A percentile compares a stretch with the other conserved stretches of the same genome.
Conservation (phyloP, 2,797 vertebrate species). For the Cynopterus sphinx region DNA sequence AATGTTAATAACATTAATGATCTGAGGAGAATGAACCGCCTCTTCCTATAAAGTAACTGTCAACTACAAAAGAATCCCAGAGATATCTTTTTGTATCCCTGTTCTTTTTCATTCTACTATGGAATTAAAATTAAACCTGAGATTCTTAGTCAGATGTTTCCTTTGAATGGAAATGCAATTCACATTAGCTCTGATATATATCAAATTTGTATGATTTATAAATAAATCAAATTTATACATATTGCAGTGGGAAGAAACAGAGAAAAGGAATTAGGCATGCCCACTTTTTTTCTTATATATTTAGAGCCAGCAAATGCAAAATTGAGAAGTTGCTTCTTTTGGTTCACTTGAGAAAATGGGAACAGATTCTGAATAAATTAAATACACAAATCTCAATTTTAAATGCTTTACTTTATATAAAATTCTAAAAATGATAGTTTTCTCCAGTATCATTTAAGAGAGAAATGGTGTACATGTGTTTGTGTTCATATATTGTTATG, state of each 20-base stretch:
- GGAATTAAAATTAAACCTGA: constrained; percentile 44
- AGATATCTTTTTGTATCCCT: not conserved
- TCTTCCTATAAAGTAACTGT: not conserved
- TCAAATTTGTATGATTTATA: not conserved
- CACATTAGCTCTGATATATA: not conserved
- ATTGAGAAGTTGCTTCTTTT: not conserved
- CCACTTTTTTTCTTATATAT: not conserved
- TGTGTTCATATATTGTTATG: not conserved
- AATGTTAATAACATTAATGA: constrained; percentile 46
- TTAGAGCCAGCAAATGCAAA: constrained; percentile 8
- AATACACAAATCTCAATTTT: constrained; percentile 25
- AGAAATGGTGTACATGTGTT: not conserved
- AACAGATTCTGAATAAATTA: constrained; percentile 12
- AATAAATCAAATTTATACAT: not conserved
- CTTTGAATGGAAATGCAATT: constrained; percentile 10
- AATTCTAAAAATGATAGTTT: constrained; percentile 15
- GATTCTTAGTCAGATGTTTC: constrained; percentile 42
- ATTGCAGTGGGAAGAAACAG: not conserved
- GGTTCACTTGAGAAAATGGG: not conserved
- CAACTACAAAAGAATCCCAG: not conserved
- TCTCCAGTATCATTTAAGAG: not conserved
- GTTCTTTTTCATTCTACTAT: not conserved
- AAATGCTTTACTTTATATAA: not conserved
- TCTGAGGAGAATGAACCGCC: not conserved
- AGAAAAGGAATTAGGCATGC: not conserved